Evolutionary conservation across 2,797 vertebrate species (phyloP).

Genomic region (Halcyon smyrnensis): DNA sequence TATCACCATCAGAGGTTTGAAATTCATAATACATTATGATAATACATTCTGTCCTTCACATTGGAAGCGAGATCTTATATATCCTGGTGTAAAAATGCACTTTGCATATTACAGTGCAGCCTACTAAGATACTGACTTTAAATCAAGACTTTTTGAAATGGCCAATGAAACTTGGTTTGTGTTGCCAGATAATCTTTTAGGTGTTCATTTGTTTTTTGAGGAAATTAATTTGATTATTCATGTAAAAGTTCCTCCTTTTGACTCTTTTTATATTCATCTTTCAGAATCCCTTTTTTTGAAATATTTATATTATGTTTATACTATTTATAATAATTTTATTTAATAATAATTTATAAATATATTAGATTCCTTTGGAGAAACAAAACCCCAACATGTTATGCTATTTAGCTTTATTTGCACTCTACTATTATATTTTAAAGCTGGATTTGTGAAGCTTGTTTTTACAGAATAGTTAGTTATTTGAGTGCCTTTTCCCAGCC

Average conservation of each 20-base stretch:
- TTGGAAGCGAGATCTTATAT: not conserved
- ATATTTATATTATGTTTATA: too few relatives aligned
- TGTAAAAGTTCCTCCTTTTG: not conserved
- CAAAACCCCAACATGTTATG: not conserved
- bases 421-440: not conserved
- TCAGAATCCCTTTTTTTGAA: not conserved
- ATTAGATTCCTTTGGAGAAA: not conserved
- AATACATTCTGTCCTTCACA: not conserved
- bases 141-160: not conserved
- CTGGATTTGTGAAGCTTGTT: not conserved
- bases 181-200: not conserved
- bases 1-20: not conserved
- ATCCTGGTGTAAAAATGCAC: not conserved
- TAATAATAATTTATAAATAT: not conserved
- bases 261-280: not conserved
- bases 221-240: not conserved
- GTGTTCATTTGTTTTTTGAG: not conserved
- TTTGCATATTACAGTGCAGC: not conserved
- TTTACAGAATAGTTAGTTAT: not conserved
- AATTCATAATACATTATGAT: not conserved
- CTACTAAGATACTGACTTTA: not conserved
- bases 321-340: not conserved
- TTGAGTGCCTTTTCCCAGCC: conserved; percentile 72
- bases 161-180: not conserved
- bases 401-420: not conserved